These are phyloP conservation scores for Drepana falcataria DNA, from an alignment of 2,888 invertebrate genomes.

Conservation along the genomic window DNA sequence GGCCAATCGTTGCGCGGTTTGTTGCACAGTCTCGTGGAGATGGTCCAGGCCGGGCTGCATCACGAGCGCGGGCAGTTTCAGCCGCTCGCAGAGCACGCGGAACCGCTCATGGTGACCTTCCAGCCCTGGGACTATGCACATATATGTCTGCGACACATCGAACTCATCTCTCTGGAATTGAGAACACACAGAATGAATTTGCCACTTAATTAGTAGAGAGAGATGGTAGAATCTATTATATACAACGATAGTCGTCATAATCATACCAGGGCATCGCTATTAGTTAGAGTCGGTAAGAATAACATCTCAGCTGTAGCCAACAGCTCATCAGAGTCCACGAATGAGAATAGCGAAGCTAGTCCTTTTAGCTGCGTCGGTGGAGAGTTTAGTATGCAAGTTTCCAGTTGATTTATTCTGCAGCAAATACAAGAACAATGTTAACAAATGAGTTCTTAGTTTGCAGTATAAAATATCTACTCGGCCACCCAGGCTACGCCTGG, in stretches of 20 bases:
- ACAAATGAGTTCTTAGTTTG: too few species aligned
- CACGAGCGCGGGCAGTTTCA: slow-evolving; percentile 3
- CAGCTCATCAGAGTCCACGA: slow-evolving; percentile 46
- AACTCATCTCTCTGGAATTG: neutral
- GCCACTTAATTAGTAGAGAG: too few species aligned
- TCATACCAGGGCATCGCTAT: slow-evolving; percentile 17
- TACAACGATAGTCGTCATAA: too few species aligned
- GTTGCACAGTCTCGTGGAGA: slow-evolving; percentile 26
- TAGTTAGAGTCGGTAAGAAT: slow-evolving; percentile 34
- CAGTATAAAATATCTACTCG: too few species aligned
- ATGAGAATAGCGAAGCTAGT: slow-evolving; percentile 32
- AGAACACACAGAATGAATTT: too few species aligned
- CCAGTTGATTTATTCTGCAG: neutral
- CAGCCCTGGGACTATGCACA: slow-evolving; percentile 7
- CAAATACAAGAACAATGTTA: too few species aligned
- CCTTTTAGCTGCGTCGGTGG: slow-evolving; percentile 17
- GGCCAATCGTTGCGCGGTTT: slow-evolving; percentile 33
- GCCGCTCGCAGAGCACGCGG: neutral
- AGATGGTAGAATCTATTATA: too few species aligned
- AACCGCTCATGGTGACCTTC: too few species aligned
- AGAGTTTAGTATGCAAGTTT: too few species aligned
- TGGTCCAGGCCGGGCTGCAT: slow-evolving; percentile 16
- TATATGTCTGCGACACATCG: neutral
- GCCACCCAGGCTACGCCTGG: too few species aligned
- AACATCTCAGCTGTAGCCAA: slow-evolving; percentile 40